Percentiles rank a stretch among this genome's conserved stretches.
Conservation (phyloP, 2,888 invertebrate species). For the Macrosiphum euphorbiae region DNA sequence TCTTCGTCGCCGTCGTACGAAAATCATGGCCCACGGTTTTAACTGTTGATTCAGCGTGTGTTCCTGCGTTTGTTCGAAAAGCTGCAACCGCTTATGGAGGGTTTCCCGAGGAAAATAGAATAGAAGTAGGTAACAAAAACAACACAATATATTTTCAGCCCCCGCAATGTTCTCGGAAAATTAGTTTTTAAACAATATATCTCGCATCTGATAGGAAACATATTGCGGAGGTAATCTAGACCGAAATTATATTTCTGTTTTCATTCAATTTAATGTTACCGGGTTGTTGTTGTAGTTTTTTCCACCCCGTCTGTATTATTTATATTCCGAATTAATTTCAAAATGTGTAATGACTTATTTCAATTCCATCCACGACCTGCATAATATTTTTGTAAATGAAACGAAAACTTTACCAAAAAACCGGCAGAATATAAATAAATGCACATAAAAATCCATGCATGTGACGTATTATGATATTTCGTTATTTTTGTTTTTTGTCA, state of each 20-base stretch:
- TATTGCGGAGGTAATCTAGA: background rate
- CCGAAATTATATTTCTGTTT: background rate
- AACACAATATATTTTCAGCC: background rate
- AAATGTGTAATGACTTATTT: constrained; percentile 5
- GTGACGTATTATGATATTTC: too few species aligned
- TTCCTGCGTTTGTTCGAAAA: background rate
- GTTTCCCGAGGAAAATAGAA: background rate
- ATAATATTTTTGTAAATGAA: background rate
- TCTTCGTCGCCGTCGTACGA: background rate
- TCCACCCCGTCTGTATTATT: background rate
- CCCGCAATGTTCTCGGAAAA: background rate
- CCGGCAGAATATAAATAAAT: background rate
- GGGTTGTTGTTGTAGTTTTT: background rate
- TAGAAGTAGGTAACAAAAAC: constrained; percentile 12
- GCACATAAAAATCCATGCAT: too few species aligned
- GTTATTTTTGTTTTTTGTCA: too few species aligned
- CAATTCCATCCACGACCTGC: background rate
- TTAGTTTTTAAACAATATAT: constrained; percentile 11
- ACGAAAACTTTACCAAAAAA: background rate
- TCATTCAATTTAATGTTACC: constrained; percentile 20
- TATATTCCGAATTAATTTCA: background rate
- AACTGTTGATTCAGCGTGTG: constrained; percentile 43
- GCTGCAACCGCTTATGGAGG: background rate
- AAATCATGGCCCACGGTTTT: background rate
- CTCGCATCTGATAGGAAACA: background rate